phyloP scores from a whole-genome alignment of 2,113 vertebrate species.

The Carollia perspicillata region DNA sequence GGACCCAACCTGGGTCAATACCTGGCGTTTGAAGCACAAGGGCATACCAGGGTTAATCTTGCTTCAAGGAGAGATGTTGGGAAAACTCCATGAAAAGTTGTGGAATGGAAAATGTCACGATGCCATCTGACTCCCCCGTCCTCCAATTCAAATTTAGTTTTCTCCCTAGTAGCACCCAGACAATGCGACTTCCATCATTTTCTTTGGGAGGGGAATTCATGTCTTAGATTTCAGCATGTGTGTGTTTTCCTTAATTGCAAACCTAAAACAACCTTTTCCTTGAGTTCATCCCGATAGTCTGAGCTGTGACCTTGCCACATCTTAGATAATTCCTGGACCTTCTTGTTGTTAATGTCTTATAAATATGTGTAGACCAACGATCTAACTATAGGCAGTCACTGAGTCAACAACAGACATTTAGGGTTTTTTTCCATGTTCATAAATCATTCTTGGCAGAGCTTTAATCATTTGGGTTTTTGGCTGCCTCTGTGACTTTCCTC shows the following conservation, averaged over 20 bases:
- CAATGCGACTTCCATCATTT: not conserved
- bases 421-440: not conserved
- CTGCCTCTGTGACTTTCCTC: constrained; percentile 42
- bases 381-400: constrained; percentile 12
- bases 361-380: constrained; percentile 45
- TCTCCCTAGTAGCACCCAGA: not conserved
- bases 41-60: not conserved
- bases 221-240: not conserved
- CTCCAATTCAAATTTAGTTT: not conserved
- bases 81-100: not conserved
- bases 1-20: not conserved
- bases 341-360: constrained; percentile 8
- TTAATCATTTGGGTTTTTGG: constrained; percentile 52
- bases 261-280: not conserved
- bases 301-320: constrained; percentile 32
- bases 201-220: not conserved
- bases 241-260: constrained; percentile 18
- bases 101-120: not conserved
- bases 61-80: not conserved
- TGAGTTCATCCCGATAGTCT: not conserved
- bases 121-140: not conserved
- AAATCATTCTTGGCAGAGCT: constrained; percentile 66
- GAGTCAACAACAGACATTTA: constrained; percentile 39
- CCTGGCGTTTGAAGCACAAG: not conserved
- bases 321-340: not conserved